Evolutionary conservation across 1,140 invertebrate species (phyloP), one percentile per base, ranked within the genome.

Genomic region (Pissodes strobi): DNA sequence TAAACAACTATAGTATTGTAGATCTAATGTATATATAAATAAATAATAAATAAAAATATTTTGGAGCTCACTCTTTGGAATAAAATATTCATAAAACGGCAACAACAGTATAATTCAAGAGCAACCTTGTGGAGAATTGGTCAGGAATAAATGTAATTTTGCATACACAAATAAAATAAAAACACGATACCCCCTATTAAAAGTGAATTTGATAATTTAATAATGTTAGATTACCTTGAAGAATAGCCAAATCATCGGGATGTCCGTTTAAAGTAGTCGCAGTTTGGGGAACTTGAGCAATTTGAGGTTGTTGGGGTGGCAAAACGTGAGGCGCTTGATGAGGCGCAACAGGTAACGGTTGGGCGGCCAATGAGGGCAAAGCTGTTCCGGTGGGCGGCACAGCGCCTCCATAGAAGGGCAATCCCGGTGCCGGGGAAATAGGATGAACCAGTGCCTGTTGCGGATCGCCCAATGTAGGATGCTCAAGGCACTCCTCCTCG

Each of bases 401-500:
- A 23, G 63, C 38, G 15, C 15, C 34, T 25, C 55, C 63, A 30
- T 65, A 58, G 41, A 30, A 57, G 25, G 64, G 59, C 34, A 49
- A 41, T 1, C 41, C 51, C 77, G 79, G 74, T 74, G 45, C 60
- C 10, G 68, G 67, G 5, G 61, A 52, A 19, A 74, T 65, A 1
- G 43, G 43, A 21, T 65, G 53, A 21, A 17, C 48, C 4, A 58
- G 15, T 13, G 30, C 18, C 17, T 37, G 60, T 23, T 52, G 59
- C 9, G 61, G 41, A 6, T 71, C 72, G 8, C 76, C 45, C 27
- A 69, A 52, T 13, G 64, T 30, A 2, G 61, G 69, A n/a, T 72
- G 64, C 15, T 75, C 73, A 34, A 64, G 71, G 13, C 66, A 58
- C 9, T 87, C 86, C 66, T 91, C 88, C 56, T 90, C 89, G 37